Conservation (phyloP, 2,797 vertebrate species). For the Sternotherus odoratus region DNA sequence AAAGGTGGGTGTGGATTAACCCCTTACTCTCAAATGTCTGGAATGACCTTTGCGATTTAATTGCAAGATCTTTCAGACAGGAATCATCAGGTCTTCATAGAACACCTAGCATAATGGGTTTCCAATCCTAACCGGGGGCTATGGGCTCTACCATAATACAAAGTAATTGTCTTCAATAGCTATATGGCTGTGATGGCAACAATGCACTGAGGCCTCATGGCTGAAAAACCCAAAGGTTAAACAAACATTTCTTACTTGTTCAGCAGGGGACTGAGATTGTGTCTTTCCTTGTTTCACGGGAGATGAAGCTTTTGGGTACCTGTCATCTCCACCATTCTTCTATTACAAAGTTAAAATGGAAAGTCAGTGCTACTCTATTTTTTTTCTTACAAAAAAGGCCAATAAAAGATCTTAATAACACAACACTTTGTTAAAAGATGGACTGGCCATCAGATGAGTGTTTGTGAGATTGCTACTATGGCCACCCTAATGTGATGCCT, state of each 20-base stretch:
- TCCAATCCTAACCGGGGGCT: background rate
- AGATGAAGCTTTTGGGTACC: conserved; percentile 74
- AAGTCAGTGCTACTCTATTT: conserved; percentile 32
- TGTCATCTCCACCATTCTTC: conserved; percentile 76
- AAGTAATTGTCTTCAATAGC: background rate
- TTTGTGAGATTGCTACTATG: background rate
- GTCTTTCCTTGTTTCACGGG: conserved; percentile 78
- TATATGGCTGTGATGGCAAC: conserved; percentile 29
- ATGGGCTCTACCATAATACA: background rate
- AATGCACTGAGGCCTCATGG: conserved; percentile 44
- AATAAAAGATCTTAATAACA: conserved; percentile 37
- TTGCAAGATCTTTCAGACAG: background rate
- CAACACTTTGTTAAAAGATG: background rate
- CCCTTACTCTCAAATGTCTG: background rate
- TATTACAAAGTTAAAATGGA: conserved; percentile 70
- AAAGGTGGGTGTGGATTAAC: background rate
- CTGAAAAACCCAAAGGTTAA: conserved; percentile 61
- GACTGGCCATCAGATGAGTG: background rate
- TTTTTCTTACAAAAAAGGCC: background rate
- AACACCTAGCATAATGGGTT: background rate
- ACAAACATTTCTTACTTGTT: conserved; percentile 79
- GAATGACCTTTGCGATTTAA: background rate
- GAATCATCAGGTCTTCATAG: background rate
- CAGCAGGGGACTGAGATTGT: conserved; percentile 72
- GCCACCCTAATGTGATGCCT: conserved; percentile 9